A percentile compares a stretch with the other conserved stretches of the same genome.
phyloP scores from a whole-genome alignment of 2,113 vertebrate genomes.

The Mormyrus lacerda region DNA sequence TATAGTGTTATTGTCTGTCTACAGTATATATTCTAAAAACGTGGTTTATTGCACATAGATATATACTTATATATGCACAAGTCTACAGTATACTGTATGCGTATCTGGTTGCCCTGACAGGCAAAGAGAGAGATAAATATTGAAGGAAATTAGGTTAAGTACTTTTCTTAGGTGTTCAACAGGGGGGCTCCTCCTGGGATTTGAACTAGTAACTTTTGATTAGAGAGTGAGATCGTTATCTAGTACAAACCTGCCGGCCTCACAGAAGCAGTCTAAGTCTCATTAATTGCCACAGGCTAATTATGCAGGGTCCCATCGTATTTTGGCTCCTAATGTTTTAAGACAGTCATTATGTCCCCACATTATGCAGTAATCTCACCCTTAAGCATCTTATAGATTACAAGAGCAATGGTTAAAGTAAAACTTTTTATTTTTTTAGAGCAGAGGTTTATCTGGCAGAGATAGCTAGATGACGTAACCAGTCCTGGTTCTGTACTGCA shows the following conservation, averaged over 20 bases:
- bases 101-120: not conserved
- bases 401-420: not conserved
- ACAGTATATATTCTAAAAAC: not conserved
- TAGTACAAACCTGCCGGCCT: not conserved
- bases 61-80: not conserved
- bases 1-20: not conserved
- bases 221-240: not conserved
- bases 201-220: conserved; percentile 1
- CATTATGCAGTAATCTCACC: not conserved
- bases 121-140: not conserved
- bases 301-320: not conserved
- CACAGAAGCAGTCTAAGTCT: not conserved
- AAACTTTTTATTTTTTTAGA: not conserved
- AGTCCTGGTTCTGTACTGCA: not conserved
- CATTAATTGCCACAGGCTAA: not conserved
- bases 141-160: not conserved
- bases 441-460: not conserved
- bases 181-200: not conserved
- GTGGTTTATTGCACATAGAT: not conserved
- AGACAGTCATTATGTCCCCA: conserved; percentile 9
- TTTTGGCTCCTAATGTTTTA: not conserved
- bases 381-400: not conserved
- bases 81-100: not conserved
- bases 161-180: not conserved
- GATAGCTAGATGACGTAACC: not conserved